Percentiles rank a stretch among this genome's conserved stretches.
Evolutionary conservation across 1,140 invertebrate species (phyloP).

Genomic region (Portunus trituberculatus): DNA sequence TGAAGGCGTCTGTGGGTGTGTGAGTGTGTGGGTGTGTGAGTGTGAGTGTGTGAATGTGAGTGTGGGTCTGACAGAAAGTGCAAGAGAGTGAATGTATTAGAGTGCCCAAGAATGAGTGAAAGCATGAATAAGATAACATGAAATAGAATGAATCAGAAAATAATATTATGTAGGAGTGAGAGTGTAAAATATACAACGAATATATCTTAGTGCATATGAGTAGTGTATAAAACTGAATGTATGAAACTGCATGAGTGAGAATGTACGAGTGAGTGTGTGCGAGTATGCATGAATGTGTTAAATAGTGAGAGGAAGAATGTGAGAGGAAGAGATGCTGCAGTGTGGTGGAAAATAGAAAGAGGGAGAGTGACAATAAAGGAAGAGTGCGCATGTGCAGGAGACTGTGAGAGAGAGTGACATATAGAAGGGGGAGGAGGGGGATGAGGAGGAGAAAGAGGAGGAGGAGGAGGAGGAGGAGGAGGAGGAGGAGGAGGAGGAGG

Average conservation of each 20-base stretch:
- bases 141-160: no score
- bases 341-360: neutral
- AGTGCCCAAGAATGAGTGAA: neutral
- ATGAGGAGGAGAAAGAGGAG: neutral
- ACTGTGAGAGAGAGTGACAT: no score
- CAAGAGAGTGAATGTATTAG: neutral
- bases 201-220: no score
- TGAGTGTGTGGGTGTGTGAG: no score
- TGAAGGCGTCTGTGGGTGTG: no score
- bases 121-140: no score
- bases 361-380: neutral
- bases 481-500: no score
- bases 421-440: neutral
- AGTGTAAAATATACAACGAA: no score
- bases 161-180: no score
- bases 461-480: no score
- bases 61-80: neutral
- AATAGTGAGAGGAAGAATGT: neutral
- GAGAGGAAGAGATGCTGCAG: neutral
- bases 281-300: neutral
- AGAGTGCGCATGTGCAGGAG: neutral
- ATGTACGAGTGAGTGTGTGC: neutral
- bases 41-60: neutral
- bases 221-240: no score
- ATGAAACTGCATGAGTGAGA: neutral